Evolutionary conservation across 2,888 invertebrate species (phyloP).

Genomic region (Digitonthophagus gazella): DNA sequence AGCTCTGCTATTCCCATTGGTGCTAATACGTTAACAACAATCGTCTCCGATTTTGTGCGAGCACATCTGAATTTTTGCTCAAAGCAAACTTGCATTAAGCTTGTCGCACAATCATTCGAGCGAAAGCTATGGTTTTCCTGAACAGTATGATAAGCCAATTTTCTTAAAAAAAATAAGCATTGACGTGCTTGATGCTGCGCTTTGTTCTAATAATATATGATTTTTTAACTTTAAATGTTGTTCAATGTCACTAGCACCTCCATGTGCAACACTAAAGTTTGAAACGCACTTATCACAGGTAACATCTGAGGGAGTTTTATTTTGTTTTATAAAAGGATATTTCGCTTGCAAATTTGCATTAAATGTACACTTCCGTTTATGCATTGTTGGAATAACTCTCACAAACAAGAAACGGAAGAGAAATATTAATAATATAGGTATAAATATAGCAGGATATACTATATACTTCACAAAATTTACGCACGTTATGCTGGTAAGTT

Average conservation of each 20-base stretch:
- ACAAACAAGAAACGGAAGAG: no score
- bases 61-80: constrained; percentile 36
- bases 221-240: constrained; percentile 34
- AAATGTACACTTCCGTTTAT: constrained; percentile 37
- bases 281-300: constrained; percentile 26
- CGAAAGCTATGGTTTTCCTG: constrained; percentile 36
- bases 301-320: constrained; percentile 28
- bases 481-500: no score
- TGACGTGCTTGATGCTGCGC: constrained; percentile 34
- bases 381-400: constrained; percentile 20
- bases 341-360: constrained; percentile 36
- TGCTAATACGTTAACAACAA: constrained; percentile 38
- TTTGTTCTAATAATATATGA: constrained; percentile 36
- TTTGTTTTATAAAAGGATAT: constrained; percentile 38
- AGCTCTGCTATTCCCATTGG: constrained; percentile 35
- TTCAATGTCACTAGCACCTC: constrained; percentile 32
- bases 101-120: constrained; percentile 36
- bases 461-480: neutral
- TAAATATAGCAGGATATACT: constrained; percentile 1
- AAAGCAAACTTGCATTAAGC: constrained; percentile 35
- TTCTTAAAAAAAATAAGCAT: constrained; percentile 32
- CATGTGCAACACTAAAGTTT: constrained; percentile 28
- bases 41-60: constrained; percentile 38
- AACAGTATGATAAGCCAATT: constrained; percentile 32
- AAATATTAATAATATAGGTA: no score